Conservation (phyloP, 2,797 vertebrate genomes). For the Chlorospingus flavigularis region DNA sequence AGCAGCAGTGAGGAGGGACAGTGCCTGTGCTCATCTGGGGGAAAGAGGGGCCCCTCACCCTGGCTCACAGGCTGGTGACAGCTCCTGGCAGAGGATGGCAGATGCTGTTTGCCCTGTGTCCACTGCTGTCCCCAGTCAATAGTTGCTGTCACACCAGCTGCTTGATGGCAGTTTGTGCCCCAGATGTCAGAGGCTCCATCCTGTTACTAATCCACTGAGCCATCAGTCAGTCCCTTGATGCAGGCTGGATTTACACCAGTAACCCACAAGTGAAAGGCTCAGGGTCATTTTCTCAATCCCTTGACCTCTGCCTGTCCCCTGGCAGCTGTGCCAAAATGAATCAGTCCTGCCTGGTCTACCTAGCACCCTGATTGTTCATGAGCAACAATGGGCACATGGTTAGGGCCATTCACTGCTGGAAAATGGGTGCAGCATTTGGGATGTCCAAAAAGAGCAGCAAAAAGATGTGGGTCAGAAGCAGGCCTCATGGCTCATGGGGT, state of each 20-base stretch:
- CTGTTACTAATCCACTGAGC: slow-evolving; percentile 1
- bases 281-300: not conserved
- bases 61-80: not conserved
- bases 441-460: not conserved
- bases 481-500: not conserved
- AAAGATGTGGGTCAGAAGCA: not conserved
- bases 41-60: not conserved
- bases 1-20: not conserved
- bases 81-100: not conserved
- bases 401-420: not conserved
- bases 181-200: slow-evolving; percentile 5
- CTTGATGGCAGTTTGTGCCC: not conserved
- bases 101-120: rapidly evolving
- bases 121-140: not conserved
- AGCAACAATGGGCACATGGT: rapidly evolving
- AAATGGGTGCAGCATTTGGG: not conserved
- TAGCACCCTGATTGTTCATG: not conserved
- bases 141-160: not conserved
- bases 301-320: not conserved
- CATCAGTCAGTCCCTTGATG: not conserved
- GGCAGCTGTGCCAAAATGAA: not conserved
- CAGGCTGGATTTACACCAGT: slow-evolving; percentile 18
- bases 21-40: not conserved
- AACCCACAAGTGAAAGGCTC: slow-evolving; percentile 29
- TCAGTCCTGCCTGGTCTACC: not conserved